These are phyloP conservation scores for Thereva nobilitata DNA, from an alignment of 2,888 invertebrate species.

Conservation along the genomic window DNA sequence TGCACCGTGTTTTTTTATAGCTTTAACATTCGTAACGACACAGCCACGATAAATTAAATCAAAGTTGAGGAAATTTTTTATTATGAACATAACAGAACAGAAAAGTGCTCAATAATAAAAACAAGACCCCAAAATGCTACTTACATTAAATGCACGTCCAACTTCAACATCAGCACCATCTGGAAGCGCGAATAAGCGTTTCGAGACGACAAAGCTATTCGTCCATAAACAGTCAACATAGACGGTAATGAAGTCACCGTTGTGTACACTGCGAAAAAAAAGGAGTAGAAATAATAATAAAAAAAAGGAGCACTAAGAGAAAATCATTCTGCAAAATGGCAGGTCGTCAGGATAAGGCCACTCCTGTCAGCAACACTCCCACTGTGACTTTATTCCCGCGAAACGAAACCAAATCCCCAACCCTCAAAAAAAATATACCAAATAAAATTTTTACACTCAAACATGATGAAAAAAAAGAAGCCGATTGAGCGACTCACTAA, in stretches of 20 bases:
- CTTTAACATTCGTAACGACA: no score
- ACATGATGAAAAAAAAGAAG: neutral
- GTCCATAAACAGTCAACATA: constrained; percentile 57
- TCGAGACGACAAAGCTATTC: constrained; percentile 58
- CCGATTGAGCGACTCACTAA: neutral
- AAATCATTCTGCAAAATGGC: neutral
- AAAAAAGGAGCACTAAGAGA: constrained; percentile 28
- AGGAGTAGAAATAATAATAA: constrained; percentile 23
- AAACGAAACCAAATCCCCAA: neutral
- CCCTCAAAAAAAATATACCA: neutral
- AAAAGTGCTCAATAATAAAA: neutral
- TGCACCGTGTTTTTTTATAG: no score
- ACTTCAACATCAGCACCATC: constrained; percentile 56
- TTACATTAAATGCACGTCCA: constrained; percentile 57
- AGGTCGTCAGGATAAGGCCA: no score
- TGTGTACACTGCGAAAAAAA: constrained; percentile 52
- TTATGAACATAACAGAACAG: no score
- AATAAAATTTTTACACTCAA: neutral
- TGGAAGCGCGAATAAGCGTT: constrained; percentile 55
- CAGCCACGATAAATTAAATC: no score
- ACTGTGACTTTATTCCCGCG: no score
- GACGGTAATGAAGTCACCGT: constrained; percentile 58
- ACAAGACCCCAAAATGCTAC: constrained; percentile 42
- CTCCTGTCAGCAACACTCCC: no score
- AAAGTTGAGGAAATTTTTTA: no score